Evolutionary conservation across 2,888 invertebrate genomes (phyloP), one percentile per base, ranked within the genome.

Genomic region (Eugnorisma glareosa): DNA sequence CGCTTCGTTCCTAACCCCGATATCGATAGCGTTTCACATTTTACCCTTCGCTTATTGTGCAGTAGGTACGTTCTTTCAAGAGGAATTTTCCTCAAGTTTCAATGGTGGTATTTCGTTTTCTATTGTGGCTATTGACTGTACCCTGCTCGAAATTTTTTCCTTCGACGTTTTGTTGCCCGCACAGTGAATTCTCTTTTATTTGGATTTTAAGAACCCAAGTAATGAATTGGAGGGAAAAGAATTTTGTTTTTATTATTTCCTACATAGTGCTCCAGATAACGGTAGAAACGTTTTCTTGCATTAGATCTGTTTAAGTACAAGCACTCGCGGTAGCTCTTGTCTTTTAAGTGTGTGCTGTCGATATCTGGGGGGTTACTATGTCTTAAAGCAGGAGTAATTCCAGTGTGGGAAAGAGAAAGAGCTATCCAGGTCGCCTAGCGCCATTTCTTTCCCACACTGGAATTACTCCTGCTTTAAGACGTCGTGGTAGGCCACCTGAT

Each of bases 101-200:
- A 43, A 35, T 69, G n/a, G 37, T 67, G 61, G 72, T 64, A 45
- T 70, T 77, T 77, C 51, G 61, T 63, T 74, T 70, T 73, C 37
- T 68, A 59, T 79, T 72, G 66, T 67, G 64, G 72, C 77, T 79
- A 81, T 79, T 84, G 71, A 80, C 54, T 81, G 71, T 71, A 59
- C 66, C n/a, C 67, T 48, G 31, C 21, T 70, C 28, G 59, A 51
- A 37, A 63, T 57, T 63, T 71, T 28, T 18, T 28, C 7, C 8
- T 67, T 66, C 40, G 15, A 10, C 54, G 15, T 45, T 73, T 71
- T 48, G 8, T 40, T 73, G n/a, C 15, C 51, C 7, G 13, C 11
- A 43, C 2, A n/a, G 15, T 63, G 37, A 40, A 45, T 73, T 59
- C 43, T 43, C 6, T 69, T 61, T 66, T 74, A 28, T 28, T 75